phyloP scores from a whole-genome alignment of 2,113 vertebrate species.

The Dasypus novemcinctus region DNA sequence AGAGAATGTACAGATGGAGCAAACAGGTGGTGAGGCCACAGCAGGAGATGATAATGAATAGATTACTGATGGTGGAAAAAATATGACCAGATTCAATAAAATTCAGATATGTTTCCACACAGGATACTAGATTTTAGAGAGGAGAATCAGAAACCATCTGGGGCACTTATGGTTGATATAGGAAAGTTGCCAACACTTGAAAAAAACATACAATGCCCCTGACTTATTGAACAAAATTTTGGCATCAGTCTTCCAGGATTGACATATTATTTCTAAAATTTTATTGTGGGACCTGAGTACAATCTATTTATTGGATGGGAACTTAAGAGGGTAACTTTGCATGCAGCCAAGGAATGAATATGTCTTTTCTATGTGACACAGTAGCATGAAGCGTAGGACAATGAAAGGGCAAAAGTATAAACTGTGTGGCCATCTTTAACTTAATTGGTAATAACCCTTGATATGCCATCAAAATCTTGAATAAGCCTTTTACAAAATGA shows the following conservation, averaged over 20 bases:
- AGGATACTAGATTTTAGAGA: constrained; percentile 78
- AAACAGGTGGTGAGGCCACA: constrained; percentile 78
- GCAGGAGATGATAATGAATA: constrained; percentile 77
- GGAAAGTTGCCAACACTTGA: constrained; percentile 65
- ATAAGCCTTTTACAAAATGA: constrained; percentile 56
- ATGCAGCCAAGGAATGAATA: not conserved
- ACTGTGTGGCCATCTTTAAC: not conserved
- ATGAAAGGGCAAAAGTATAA: constrained; percentile 14
- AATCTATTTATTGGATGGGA: constrained; percentile 24
- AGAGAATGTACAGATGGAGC: constrained; percentile 80
- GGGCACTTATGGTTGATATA: constrained; percentile 65
- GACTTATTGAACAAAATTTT: constrained; percentile 63
- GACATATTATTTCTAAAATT: constrained; percentile 55
- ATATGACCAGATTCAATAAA: constrained; percentile 77
- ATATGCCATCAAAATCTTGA: constrained; percentile 53
- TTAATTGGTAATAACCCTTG: not conserved
- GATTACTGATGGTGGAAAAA: constrained; percentile 76
- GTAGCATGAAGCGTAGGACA: not conserved
- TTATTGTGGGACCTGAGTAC: constrained; percentile 38
- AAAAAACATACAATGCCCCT: constrained; percentile 48
- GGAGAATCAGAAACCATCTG: constrained; percentile 77
- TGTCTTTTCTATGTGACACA: not conserved
- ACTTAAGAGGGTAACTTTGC: constrained; percentile 33
- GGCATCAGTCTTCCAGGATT: constrained; percentile 27
- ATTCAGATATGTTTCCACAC: constrained; percentile 76